Evolutionary conservation across 2,888 invertebrate species (phyloP).

Genomic region (Scaptomyza caliginosa): DNA sequence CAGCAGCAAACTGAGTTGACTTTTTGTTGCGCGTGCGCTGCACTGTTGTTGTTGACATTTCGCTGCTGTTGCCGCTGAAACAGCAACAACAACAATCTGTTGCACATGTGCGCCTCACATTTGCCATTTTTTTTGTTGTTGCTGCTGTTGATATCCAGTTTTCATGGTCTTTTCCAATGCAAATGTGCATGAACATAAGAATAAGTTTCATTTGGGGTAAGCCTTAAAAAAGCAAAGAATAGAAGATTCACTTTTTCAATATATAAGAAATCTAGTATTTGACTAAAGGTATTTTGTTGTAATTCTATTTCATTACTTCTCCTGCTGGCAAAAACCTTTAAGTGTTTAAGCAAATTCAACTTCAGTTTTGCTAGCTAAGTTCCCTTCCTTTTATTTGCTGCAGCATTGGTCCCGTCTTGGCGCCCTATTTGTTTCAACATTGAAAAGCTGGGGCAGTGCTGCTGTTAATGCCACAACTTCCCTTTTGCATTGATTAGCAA

Average conservation of each 20-base stretch:
- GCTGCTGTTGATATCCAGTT: slow-evolving; percentile 11
- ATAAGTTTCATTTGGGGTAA: neutral
- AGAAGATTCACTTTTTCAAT: no score
- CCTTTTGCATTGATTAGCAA: slow-evolving; percentile 61
- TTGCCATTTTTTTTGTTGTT: slow-evolving; percentile 9
- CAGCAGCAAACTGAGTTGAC: slow-evolving; percentile 33
- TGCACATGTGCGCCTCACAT: slow-evolving; percentile 50
- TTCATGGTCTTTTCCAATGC: slow-evolving; percentile 8
- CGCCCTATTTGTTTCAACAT: neutral
- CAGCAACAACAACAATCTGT: slow-evolving; percentile 17
- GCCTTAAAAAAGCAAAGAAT: no score
- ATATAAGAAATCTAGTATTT: no score
- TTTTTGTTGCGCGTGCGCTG: slow-evolving; percentile 73
- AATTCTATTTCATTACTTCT: neutral
- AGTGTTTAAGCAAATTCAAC: neutral
- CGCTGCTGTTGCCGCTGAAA: slow-evolving; percentile 37
- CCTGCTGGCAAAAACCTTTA: neutral
- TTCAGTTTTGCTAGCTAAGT: neutral
- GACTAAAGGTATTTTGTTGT: no score
- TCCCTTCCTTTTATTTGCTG: no score
- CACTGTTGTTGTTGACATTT: slow-evolving; percentile 75
- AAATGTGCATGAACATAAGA: neutral
- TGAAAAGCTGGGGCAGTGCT: neutral
- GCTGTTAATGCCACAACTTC: slow-evolving; percentile 9
- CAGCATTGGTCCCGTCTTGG: neutral